These are phyloP conservation scores for Pica pica DNA, from an alignment of 2,113 vertebrate species.

Conservation along the genomic window DNA sequence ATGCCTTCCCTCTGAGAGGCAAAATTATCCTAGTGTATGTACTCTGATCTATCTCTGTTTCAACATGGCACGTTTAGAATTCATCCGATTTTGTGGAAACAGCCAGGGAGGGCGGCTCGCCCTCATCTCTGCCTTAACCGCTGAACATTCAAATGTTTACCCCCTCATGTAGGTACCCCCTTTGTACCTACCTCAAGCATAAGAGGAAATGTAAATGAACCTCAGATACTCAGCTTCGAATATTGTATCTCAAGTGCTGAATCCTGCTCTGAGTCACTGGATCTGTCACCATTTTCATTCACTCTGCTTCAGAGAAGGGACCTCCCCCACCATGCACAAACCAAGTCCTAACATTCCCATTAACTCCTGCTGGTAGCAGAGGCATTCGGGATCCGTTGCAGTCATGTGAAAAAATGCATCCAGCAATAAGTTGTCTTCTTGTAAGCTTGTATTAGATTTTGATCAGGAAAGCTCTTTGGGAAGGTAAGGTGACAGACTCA, in stretches of 20 bases:
- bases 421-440: not conserved
- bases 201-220: conserved; percentile 9
- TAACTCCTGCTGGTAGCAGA: not conserved
- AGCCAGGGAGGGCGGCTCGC: not conserved
- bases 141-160: not conserved
- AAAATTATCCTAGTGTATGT: not conserved
- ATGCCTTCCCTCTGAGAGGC: conserved; percentile 10
- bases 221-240: not conserved
- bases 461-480: not conserved
- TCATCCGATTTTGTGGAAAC: not conserved
- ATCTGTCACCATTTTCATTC: not conserved
- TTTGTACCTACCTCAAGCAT: not conserved
- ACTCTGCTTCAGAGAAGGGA: not conserved
- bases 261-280: not conserved
- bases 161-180: not conserved
- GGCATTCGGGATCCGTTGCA: not conserved
- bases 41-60: conserved; percentile 27
- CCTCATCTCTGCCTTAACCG: not conserved
- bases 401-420: rapidly evolving
- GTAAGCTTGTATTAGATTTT: not conserved
- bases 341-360: not conserved
- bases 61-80: not conserved
- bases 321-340: not conserved
- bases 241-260: not conserved
- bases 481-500: not conserved